Base-by-base conservation (phyloP, 2,888 invertebrate genomes). In the Neelides folsomi region DNA sequence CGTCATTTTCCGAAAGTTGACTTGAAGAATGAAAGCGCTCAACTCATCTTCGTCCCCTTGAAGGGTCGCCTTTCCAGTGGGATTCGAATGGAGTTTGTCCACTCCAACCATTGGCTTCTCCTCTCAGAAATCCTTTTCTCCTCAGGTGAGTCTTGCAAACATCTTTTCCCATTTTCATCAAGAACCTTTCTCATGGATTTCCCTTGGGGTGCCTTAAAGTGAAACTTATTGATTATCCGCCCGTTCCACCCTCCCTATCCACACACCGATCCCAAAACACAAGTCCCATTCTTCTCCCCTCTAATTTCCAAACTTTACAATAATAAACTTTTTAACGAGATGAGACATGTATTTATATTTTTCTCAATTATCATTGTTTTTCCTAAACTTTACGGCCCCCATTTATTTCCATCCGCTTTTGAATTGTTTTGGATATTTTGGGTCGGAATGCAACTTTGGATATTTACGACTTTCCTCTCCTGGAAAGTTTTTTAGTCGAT, bases 81-180 rank as follows among this genome's bases (percentile, higher is more conserved):
- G 48, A 56, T 64, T 40, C 59, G 61, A 5, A 53, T 64, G 38
- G 61, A 65, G 43, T 62, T 62, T 45, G 51, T 43, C 43, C 62
- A 64, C 43, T 62, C 62, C 8, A 60, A 72, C 42, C 71, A 71
- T 51, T 77, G 77, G 76, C 70, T 77, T 54, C 70, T 77, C 63
- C 70, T 77, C 56, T 75, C 75, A 57, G 77, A 77, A 68, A 70
- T 77, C 13, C 68, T 70, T 53, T 76, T 77, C 62, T 66, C 67
- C 34, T 76, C 76, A 49, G 70, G 75, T 75, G 59, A 61, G 64
- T n/a, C n/a, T n/a, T n/a, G n/a, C n/a, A n/a, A n/a, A n/a, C 34
- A 34, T 27, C 27, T 27, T 41, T 39, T 41, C 27, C 13, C 35
- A 41, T 18, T 48, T 34, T 38, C 19, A 19, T 38, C 36, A 35